phyloP scores from a whole-genome alignment of 2,888 invertebrate species.

The Yponomeuta sedellus region DNA sequence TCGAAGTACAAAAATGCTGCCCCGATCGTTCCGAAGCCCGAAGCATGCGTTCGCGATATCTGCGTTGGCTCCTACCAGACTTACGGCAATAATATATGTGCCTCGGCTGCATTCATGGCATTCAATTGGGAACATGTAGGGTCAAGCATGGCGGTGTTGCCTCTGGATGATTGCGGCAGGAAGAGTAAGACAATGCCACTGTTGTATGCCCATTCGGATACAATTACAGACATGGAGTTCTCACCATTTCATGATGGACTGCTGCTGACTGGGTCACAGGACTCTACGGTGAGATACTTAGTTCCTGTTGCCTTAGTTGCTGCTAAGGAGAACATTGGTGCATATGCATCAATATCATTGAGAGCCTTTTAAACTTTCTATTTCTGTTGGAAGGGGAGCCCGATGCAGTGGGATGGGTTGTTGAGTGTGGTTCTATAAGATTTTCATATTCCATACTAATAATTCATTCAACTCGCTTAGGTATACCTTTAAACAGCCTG shows the following conservation, averaged over 20 bases:
- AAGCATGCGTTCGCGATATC: slow-evolving; percentile 92
- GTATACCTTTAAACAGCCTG: too few species aligned
- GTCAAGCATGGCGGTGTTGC: slow-evolving; percentile 92
- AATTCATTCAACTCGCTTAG: too few species aligned
- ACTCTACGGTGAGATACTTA: slow-evolving; percentile 80
- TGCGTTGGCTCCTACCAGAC: slow-evolving; percentile 95
- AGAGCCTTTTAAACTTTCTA: too few species aligned
- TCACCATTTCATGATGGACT: slow-evolving; percentile 97
- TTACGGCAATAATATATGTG: slow-evolving; percentile 95
- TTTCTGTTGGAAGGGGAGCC: too few species aligned
- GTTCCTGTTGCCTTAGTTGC: too few species aligned
- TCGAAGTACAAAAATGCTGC: slow-evolving; percentile 99
- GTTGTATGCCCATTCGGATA: slow-evolving; percentile 90
- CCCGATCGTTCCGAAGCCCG: slow-evolving; percentile 96
- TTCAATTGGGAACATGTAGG: slow-evolving; percentile 96
- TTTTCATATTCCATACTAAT: too few species aligned
- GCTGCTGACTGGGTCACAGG: slow-evolving; percentile 92
- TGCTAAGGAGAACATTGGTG: too few species aligned
- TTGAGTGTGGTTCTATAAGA: too few species aligned
- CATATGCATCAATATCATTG: too few species aligned
- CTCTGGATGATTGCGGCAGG: slow-evolving; percentile 91
- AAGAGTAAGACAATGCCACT: slow-evolving; percentile 92
- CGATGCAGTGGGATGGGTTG: too few species aligned
- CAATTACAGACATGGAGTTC: slow-evolving; percentile 96
- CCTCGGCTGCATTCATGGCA: slow-evolving; percentile 95